Conservation (phyloP, 2,797 vertebrate genomes). For the Bradypodion pumilum region DNA sequence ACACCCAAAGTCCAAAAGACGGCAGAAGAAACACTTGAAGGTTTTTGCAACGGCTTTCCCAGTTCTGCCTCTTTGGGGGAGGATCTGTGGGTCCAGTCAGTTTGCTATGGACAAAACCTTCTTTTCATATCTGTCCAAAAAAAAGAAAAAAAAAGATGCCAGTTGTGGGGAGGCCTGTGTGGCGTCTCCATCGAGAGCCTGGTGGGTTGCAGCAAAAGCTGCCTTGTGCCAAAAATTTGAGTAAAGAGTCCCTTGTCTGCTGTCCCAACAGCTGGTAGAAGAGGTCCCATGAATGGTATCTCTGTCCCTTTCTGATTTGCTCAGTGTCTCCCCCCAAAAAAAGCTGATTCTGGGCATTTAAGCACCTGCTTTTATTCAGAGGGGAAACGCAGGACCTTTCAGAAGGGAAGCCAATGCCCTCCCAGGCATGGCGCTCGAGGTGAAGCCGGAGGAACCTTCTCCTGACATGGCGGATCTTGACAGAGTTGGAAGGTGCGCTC, state of each 20-base stretch:
- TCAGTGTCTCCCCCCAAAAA: constrained; percentile 23
- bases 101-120: constrained; percentile 44
- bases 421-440: not conserved
- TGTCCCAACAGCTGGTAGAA: not conserved
- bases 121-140: constrained; percentile 28
- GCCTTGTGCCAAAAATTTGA: constrained; percentile 5
- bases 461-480: not conserved
- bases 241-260: constrained; percentile 35
- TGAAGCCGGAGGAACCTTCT: not conserved
- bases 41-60: constrained; percentile 8
- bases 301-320: not conserved
- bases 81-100: constrained; percentile 23
- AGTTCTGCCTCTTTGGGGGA: not conserved
- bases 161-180: constrained; percentile 25
- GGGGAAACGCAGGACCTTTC: not conserved
- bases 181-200: constrained; percentile 43
- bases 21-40: not conserved
- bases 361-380: constrained; percentile 16
- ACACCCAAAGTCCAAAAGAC: constrained; percentile 20
- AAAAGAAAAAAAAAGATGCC: too few species aligned
- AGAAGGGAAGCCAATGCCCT: not conserved
- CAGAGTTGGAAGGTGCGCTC: not conserved
- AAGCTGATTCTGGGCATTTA: not conserved
- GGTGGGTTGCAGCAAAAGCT: constrained; percentile 43
- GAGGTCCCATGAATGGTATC: constrained; percentile 29